Conservation (phyloP, 1,140 invertebrate genomes). For the Drosophila prosaltans region DNA sequence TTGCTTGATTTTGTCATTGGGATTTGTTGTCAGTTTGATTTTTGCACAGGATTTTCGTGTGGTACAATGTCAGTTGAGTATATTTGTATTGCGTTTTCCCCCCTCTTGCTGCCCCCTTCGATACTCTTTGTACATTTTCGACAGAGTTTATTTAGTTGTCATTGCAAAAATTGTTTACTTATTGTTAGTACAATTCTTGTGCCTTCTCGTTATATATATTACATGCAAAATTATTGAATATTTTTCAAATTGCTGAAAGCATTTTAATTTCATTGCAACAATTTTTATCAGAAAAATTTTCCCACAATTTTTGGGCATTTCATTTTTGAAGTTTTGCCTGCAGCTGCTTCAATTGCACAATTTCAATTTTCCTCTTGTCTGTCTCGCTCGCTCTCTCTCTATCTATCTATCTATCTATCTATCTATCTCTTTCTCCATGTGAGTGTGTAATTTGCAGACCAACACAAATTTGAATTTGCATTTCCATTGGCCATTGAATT, state of each 20-base stretch:
- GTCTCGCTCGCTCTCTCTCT: conserved; percentile 9
- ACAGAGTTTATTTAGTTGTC: conserved; percentile 75
- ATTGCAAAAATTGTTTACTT: conserved; percentile 62
- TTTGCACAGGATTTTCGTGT: conserved; percentile 41
- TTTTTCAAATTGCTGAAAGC: conserved; percentile 26
- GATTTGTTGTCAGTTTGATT: conserved; percentile 80
- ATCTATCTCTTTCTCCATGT: not conserved
- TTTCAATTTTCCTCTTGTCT: conserved; percentile 35
- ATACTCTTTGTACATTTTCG: conserved; percentile 2
- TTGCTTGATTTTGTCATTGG: conserved; percentile 80
- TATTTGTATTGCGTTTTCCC: conserved; percentile 55
- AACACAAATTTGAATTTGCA: conserved; percentile 14
- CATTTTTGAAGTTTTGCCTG: conserved; percentile 32
- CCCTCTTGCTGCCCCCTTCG: not conserved
- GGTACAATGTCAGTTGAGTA: conserved; percentile 35
- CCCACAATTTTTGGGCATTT: conserved; percentile 63
- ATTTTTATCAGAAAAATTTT: conserved; percentile 37
- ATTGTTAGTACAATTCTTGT: conserved; percentile 51
- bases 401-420: not conserved
- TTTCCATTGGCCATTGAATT: conserved; percentile 29
- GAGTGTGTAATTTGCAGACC: conserved; percentile 38
- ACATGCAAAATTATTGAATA: conserved; percentile 14
- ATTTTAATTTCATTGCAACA: conserved; percentile 43
- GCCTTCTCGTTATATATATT: conserved; percentile 19
- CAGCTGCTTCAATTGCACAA: conserved; percentile 35